Evolutionary conservation across 2,888 invertebrate species (phyloP).

Genomic region (Ophion obscuratus): DNA sequence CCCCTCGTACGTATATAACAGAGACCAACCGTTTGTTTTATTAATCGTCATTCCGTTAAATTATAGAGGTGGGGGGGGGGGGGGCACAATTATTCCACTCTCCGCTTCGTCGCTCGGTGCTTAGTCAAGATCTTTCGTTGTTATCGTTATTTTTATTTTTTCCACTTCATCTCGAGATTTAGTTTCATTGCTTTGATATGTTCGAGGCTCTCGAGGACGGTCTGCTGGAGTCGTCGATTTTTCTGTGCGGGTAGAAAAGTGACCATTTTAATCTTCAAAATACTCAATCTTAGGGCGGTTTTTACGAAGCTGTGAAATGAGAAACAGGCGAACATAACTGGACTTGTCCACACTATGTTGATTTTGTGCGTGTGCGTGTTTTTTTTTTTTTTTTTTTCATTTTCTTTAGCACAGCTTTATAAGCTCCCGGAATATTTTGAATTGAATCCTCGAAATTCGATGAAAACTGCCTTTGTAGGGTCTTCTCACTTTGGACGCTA

Average conservation of each 20-base stretch:
- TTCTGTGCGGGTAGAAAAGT: constrained; percentile 74
- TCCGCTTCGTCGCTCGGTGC: constrained; percentile 32
- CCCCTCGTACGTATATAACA: neutral
- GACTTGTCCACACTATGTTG: no score
- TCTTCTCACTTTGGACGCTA: no score
- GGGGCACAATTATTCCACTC: constrained; percentile 41
- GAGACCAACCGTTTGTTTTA: neutral
- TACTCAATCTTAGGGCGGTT: neutral
- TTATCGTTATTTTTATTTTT: constrained; percentile 19
- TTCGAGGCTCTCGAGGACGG: constrained; percentile 81
- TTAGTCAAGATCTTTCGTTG: constrained; percentile 28
- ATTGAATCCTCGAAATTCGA: no score
- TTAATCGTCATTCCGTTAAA: neutral
- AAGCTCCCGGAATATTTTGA: neutral
- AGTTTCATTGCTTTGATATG: constrained; percentile 72
- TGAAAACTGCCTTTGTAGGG: no score
- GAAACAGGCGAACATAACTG: no score
- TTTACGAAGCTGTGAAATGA: no score
- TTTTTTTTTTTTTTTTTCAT: no score
- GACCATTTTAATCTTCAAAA: constrained; percentile 4
- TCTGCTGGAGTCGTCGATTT: constrained; percentile 77
- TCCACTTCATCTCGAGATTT: constrained; percentile 35
- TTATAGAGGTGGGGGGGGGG: constrained; percentile 12
- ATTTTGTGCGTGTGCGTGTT: no score
- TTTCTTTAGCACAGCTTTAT: no score